phyloP scores from a whole-genome alignment of 2,888 invertebrate species.

The Amorpha juglandis region DNA sequence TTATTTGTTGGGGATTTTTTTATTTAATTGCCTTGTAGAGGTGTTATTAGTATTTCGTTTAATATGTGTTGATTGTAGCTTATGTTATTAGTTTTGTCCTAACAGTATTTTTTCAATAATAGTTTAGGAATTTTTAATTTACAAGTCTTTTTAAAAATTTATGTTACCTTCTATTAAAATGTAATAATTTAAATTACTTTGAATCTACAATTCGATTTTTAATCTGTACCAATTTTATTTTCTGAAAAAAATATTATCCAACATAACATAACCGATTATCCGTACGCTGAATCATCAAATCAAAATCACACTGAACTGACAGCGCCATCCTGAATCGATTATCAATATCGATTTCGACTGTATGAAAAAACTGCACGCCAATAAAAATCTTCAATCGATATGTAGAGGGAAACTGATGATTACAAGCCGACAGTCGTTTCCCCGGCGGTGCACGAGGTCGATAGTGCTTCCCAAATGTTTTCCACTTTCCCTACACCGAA shows the following conservation, averaged over 20 bases:
- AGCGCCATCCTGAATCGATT: slow-evolving; percentile 22
- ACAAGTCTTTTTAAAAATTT: too few species aligned
- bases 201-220: too few species aligned
- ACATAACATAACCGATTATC: slow-evolving; percentile 6
- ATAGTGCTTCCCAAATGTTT: slow-evolving; percentile 20
- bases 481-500: slow-evolving; percentile 15
- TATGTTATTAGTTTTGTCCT: background rate
- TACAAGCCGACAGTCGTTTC: slow-evolving; percentile 19
- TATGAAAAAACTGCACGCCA: slow-evolving; percentile 14
- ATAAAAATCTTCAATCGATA: background rate
- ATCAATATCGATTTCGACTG: slow-evolving; percentile 18
- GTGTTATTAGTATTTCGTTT: slow-evolving; percentile 6
- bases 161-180: too few species aligned
- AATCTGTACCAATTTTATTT: too few species aligned
- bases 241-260: background rate
- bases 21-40: background rate
- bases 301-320: slow-evolving; percentile 2
- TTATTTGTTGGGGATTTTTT: slow-evolving; percentile 1
- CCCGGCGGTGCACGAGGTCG: slow-evolving; percentile 20
- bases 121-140: background rate
- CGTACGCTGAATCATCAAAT: background rate
- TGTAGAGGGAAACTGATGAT: slow-evolving; percentile 14
- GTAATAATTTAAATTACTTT: too few species aligned
- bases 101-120: background rate
- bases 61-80: slow-evolving; percentile 4